Evolutionary conservation across 2,888 invertebrate species (phyloP).

Genomic region (Chromoteleia sp.): DNA sequence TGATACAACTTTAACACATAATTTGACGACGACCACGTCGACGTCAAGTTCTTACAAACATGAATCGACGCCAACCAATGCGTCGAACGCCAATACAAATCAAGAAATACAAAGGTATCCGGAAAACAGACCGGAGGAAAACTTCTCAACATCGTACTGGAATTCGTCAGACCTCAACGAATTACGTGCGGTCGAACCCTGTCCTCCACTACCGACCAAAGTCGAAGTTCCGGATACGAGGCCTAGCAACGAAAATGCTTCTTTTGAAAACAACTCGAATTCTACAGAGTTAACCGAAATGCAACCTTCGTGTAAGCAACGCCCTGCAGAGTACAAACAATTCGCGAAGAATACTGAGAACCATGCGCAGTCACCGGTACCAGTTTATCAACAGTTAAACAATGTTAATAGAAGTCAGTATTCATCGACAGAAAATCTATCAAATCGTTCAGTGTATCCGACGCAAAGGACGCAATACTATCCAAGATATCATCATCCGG

Average conservation of each 20-base stretch:
- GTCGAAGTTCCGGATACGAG: constrained; percentile 82
- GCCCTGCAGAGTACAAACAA: constrained; percentile 67
- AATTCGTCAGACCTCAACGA: constrained; percentile 74
- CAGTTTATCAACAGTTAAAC: constrained; percentile 80
- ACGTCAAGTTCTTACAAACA: constrained; percentile 67
- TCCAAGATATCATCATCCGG: constrained; percentile 82
- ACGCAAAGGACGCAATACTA: constrained; percentile 81
- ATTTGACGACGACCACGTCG: constrained; percentile 66
- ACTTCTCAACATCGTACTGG: constrained; percentile 76
- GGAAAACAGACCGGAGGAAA: constrained; percentile 69
- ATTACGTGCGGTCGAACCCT: constrained; percentile 79
- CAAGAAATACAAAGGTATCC: constrained; percentile 49
- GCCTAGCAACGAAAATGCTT: constrained; percentile 76
- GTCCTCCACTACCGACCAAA: constrained; percentile 81
- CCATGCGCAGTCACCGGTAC: constrained; percentile 75
- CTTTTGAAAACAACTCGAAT: constrained; percentile 73
- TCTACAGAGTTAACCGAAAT: constrained; percentile 79
- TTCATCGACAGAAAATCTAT: constrained; percentile 74
- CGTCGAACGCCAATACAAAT: constrained; percentile 47
- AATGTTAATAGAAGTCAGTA: constrained; percentile 77
- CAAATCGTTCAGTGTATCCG: constrained; percentile 65
- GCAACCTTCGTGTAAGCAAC: constrained; percentile 79
- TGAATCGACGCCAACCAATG: constrained; percentile 64
- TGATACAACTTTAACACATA: constrained; percentile 78
- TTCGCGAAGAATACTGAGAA: constrained; percentile 76